Conservation (phyloP, 2,888 invertebrate genomes). For the Dermolepida albohirtum region DNA sequence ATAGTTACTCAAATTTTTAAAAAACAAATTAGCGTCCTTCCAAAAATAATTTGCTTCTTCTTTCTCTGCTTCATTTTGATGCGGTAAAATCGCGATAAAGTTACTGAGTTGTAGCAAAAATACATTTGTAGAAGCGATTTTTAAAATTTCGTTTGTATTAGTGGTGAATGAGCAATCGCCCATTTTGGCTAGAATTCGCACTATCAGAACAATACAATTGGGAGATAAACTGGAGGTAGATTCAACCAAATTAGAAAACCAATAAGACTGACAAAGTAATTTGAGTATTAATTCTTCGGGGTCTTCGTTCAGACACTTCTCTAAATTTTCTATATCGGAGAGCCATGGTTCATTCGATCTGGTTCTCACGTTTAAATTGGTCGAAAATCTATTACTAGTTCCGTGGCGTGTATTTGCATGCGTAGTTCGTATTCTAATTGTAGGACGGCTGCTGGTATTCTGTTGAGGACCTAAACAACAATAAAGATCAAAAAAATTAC, state of each 20-base stretch:
- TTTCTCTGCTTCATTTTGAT: conserved; percentile 45
- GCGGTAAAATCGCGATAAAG: conserved; percentile 48
- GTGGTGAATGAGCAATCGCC: conserved; percentile 56
- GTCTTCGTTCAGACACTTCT: conserved; percentile 63
- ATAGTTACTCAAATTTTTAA: conserved; percentile 50
- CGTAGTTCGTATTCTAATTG: no score
- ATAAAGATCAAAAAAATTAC: no score
- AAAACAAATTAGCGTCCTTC: conserved; percentile 51
- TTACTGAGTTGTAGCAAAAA: conserved; percentile 50
- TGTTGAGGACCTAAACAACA: no score
- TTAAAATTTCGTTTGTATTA: conserved; percentile 49
- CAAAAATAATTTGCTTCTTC: conserved; percentile 48
- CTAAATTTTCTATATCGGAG: conserved; percentile 59
- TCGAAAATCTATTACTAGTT: no score
- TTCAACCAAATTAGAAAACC: conserved; percentile 67
- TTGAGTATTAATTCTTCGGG: conserved; percentile 64
- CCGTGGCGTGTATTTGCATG: no score
- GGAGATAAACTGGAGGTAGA: conserved; percentile 62
- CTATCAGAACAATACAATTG: conserved; percentile 67
- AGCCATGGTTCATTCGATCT: no score
- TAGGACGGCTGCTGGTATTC: no score
- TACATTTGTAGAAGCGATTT: conserved; percentile 44
- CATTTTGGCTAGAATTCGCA: conserved; percentile 64
- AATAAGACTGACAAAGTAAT: conserved; percentile 63
- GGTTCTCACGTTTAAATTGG: no score